phyloP scores from a whole-genome alignment of 2,888 invertebrate species.

The Oxycera nigricornis region DNA sequence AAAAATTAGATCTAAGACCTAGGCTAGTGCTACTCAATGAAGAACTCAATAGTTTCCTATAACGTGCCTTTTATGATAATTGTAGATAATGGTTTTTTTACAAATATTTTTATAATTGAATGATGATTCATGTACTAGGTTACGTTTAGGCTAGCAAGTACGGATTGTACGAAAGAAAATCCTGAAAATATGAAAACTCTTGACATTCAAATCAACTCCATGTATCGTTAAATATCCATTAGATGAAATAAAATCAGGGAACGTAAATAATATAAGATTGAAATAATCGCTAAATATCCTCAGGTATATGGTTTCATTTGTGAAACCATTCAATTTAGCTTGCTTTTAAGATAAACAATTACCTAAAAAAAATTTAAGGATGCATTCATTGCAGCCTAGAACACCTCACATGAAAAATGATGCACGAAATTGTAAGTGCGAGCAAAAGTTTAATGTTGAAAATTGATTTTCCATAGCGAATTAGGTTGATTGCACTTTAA shows the following conservation, averaged over 20 bases:
- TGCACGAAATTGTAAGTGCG: too few species aligned
- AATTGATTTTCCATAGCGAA: too few species aligned
- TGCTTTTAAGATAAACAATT: too few species aligned
- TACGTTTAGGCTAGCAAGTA: too few species aligned
- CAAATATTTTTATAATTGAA: background rate
- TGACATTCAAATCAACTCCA: slow-evolving; percentile 42
- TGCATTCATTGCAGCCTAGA: too few species aligned
- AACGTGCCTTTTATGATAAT: slow-evolving; percentile 42
- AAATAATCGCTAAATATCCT: background rate
- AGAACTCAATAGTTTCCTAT: slow-evolving; percentile 46
- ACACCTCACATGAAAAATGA: too few species aligned
- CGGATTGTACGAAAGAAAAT: background rate
- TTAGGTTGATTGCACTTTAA: too few species aligned
- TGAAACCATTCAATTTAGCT: too few species aligned
- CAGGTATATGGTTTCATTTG: slow-evolving; percentile 38
- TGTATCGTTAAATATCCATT: background rate
- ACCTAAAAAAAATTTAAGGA: too few species aligned
- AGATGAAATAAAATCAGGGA: slow-evolving; percentile 3
- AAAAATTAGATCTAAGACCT: background rate
- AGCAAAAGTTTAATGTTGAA: too few species aligned
- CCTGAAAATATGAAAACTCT: slow-evolving; percentile 30
- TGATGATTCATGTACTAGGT: too few species aligned
- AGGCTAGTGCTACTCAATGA: background rate
- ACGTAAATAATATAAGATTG: background rate
- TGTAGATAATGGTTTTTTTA: background rate